Evolutionary conservation across 2,113 vertebrate genomes (phyloP).

Genomic region (Murina feae): DNA sequence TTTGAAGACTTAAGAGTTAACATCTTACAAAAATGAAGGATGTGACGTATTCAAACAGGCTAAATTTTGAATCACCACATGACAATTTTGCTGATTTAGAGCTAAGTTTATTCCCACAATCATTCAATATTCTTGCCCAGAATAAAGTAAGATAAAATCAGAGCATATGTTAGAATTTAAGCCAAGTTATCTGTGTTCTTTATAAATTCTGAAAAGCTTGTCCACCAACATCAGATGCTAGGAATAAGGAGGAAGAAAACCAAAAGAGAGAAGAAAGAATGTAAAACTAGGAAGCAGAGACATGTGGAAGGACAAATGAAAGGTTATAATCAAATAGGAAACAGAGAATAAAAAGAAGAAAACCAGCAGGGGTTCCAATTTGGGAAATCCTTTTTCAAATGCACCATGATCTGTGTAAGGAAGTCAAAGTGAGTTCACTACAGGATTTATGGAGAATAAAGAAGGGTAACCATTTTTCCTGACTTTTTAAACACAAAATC

Average conservation of each 20-base stretch:
- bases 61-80: constrained; percentile 5
- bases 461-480: background rate
- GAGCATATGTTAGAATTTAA: constrained; percentile 52
- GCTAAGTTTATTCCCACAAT: constrained; percentile 35
- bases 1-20: constrained; percentile 5
- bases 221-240: background rate
- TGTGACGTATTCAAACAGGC: background rate
- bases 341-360: background rate
- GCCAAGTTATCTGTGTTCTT: constrained; percentile 26
- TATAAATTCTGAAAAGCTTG: constrained; percentile 40
- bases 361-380: background rate
- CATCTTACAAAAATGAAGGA: background rate
- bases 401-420: accelerated
- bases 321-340: background rate
- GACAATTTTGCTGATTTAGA: constrained; percentile 32
- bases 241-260: background rate
- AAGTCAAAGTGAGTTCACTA: background rate
- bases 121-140: constrained; percentile 43
- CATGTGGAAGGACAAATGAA: background rate
- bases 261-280: background rate
- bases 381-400: background rate
- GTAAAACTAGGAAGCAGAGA: background rate
- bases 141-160: constrained; percentile 46
- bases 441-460: background rate
- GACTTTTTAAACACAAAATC: constrained; percentile 18